A percentile compares a stretch with the other conserved stretches of the same genome.
phyloP scores from a whole-genome alignment of 2,797 vertebrate genomes.

The Protonibea diacanthus region DNA sequence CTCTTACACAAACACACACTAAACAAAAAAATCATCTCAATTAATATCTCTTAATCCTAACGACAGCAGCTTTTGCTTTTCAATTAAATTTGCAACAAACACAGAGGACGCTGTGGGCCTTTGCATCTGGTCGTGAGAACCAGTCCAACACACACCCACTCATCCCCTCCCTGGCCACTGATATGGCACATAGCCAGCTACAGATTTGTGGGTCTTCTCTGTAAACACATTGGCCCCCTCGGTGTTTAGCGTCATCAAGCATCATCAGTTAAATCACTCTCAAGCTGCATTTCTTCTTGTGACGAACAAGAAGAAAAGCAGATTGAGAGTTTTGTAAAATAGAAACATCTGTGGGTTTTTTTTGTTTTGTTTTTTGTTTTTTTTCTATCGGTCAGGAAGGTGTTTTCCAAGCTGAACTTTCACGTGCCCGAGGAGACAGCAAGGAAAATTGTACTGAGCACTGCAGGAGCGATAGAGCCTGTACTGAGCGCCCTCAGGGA shows the following conservation, averaged over 20 bases:
- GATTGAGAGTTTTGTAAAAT: slow-evolving; percentile 20
- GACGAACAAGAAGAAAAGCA: no score
- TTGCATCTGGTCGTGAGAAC: slow-evolving; percentile 53
- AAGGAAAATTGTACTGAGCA: slow-evolving; percentile 79
- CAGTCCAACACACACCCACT: slow-evolving; percentile 49
- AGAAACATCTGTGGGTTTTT: slow-evolving; percentile 29
- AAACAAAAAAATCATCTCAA: background rate
- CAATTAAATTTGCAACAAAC: background rate
- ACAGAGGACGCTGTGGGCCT: slow-evolving; percentile 1
- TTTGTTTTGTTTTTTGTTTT: background rate
- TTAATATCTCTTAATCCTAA: slow-evolving; percentile 7
- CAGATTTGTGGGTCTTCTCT: slow-evolving; percentile 43
- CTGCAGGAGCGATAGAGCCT: slow-evolving; percentile 80
- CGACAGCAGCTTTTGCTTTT: background rate
- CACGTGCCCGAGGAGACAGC: slow-evolving; percentile 82
- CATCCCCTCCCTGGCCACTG: slow-evolving; percentile 24
- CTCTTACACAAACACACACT: background rate
- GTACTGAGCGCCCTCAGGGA: slow-evolving; percentile 80
- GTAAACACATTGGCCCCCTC: slow-evolving; percentile 31
- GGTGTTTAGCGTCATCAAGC: slow-evolving; percentile 28
- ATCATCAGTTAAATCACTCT: slow-evolving; percentile 41
- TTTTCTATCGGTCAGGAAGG: slow-evolving; percentile 80
- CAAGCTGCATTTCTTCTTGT: slow-evolving; percentile 3
- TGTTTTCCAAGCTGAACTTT: slow-evolving; percentile 86
- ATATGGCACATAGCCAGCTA: slow-evolving; percentile 48